A percentile compares a stretch with the other conserved stretches of the same genome.
Evolutionary conservation across 1,140 invertebrate species (phyloP).

Genomic region (Ceratoteleas bidentatus): DNA sequence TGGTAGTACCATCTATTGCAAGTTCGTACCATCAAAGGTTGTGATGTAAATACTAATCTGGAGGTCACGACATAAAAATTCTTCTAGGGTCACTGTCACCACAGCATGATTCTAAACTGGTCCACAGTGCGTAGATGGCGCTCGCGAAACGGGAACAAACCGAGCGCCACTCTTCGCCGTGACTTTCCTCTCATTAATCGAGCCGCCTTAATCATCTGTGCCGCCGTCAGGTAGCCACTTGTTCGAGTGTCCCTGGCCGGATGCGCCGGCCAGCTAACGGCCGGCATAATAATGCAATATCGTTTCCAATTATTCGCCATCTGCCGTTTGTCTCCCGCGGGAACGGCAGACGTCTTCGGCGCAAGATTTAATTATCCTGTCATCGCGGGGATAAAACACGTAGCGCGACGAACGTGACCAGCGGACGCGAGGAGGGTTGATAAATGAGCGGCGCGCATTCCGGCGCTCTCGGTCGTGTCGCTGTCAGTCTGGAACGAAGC

Average conservation of each 20-base stretch:
- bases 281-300: conserved; percentile 23
- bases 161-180: too few species aligned
- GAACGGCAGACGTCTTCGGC: conserved; percentile 5
- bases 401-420: conserved; percentile 30
- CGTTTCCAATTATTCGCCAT: conserved; percentile 42
- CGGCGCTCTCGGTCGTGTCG: conserved; percentile 48
- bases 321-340: conserved; percentile 31
- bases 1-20: too few species aligned
- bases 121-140: too few species aligned
- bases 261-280: conserved; percentile 20
- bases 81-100: not conserved
- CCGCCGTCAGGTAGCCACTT: conserved; percentile 26
- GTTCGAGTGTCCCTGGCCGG: conserved; percentile 9
- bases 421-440: conserved; percentile 26
- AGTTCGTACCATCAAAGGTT: too few species aligned
- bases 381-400: conserved; percentile 37
- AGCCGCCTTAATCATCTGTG: too few species aligned
- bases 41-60: too few species aligned
- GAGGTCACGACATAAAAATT: too few species aligned
- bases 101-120: too few species aligned
- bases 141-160: too few species aligned
- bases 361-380: conserved; percentile 48
- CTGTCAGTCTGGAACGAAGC: conserved; percentile 45
- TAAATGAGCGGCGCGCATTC: conserved; percentile 46
- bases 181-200: too few species aligned